Evolutionary conservation across 1,140 invertebrate species (phyloP), one percentile per base, ranked within the genome.

Genomic region (Tetranychus cinnabarinus): DNA sequence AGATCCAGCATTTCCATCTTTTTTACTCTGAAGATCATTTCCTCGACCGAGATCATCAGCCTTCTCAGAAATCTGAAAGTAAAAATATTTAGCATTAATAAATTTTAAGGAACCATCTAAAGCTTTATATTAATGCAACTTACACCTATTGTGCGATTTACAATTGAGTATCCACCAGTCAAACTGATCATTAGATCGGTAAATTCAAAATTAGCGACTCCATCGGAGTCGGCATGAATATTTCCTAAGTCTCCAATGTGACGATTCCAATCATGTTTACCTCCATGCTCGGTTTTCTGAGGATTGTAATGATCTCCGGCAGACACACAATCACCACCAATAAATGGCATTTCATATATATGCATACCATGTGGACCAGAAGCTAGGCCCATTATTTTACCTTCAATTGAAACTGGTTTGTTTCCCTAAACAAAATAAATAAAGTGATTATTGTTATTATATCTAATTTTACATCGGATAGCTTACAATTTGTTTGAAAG

Each of bases 1-100:
- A 58, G 81, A 88, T 3, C 93, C 93, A 65, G 93, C 90, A 75
- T 97, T 97, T 39, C 93, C 93, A 55, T 92, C 97, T 12, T 85
- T 85, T 73, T 84, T 84, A 73, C 89, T 93, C 55, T 90, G 76
- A 68, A 91, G 86, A 68, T 95, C 37, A 1, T 65, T 59, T 2
- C 79, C 79, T 62, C 67, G 67, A 1, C 81, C 82, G 10, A 80
- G 66, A 70, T 83, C 81, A 68, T 84, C 81, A 1, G 68, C 62
- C 6, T 74, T 68, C 61, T 77, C 76, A 8, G 80, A 79, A 3
- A 87, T 74, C 48, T 52, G 56, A 15, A 31, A 23, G 34, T 5
- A 23, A 54, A 54, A 7, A 7, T 23, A 54, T 23, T 7, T 34
- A 54, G 0, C 5, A 54, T 5, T 31, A 34, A 31, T 23, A 0